Percentiles rank a stretch among this genome's conserved stretches.
Conservation (phyloP, 2,113 vertebrate species). For the Phasianus colchicus region DNA sequence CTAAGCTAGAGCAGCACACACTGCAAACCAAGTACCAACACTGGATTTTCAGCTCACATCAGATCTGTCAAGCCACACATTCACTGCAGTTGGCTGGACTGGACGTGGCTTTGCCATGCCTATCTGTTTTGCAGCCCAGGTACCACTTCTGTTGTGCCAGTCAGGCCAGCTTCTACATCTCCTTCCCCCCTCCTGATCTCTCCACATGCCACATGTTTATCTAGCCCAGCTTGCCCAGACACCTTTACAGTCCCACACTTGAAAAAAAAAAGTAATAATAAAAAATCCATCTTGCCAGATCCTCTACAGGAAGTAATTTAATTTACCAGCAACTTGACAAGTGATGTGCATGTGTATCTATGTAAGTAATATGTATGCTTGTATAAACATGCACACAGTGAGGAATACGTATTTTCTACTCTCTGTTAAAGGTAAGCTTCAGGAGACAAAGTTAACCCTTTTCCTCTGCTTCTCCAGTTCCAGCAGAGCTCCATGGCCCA, state of each 20-base stretch:
- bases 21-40: background rate
- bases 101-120: background rate
- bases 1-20: background rate
- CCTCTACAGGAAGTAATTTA: constrained; percentile 27
- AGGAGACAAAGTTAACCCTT: background rate
- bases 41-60: background rate
- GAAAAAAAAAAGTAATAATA: constrained; percentile 31
- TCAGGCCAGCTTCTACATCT: background rate
- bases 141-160: background rate
- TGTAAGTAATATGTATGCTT: background rate
- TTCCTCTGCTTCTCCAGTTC: background rate
- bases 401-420: background rate
- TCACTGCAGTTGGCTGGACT: background rate
- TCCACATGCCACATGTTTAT: background rate
- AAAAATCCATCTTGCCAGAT: constrained; percentile 13
- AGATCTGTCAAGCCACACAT: background rate
- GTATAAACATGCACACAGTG: constrained; percentile 23
- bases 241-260: background rate
- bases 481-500: background rate
- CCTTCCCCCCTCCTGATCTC: background rate
- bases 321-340: background rate
- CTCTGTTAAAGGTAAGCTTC: background rate
- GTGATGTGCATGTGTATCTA: background rate
- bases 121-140: background rate
- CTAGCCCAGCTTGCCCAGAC: constrained; percentile 28